Evolutionary conservation across 1,140 invertebrate genomes (phyloP), one percentile per base, ranked within the genome.

Genomic region (Drosophila albomicans): DNA sequence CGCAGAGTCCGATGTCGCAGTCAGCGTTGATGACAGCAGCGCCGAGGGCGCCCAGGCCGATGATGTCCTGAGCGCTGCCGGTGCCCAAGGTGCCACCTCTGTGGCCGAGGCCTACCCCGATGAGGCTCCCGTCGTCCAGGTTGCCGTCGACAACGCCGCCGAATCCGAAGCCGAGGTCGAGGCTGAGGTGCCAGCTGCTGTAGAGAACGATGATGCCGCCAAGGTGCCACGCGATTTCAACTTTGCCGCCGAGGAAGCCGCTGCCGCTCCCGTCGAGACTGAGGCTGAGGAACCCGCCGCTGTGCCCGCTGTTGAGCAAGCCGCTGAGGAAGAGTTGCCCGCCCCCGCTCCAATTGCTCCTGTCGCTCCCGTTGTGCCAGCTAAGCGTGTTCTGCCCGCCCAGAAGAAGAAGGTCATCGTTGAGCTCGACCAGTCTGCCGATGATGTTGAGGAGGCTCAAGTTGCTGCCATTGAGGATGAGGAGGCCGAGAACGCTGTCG

Each of bases 381-480:
- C 64, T 52, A 92, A 75, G 46, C 81, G 77, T 81, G 92, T 91
- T 67, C 79, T 91, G 64, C 91, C 91, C 61, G 81, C 89, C 74
- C 20, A 25, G 20, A 87, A 88, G 59, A 93, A 93, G 81, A 92
- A 92, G 79, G 88, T 91, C 41, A 81, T 79, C 59, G 87, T 92
- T 41, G 88, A 92, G 78, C 75, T 92, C 30, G 92, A 92, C 20
- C 87, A 89, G 67, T 86, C 91, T 11, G 78, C 84, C 58, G 88
- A 86, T 13, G 91, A 93, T 43, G 93, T 93, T 3, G 93, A 93
- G 16, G 92, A 91, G 3, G 91, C 93, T 3, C 84, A 91, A 5
- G 91, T 89, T 5, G 77, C 75, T 16, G 70, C 74, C 13, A 48
- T 89, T 41, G 86, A 89, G 46, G 91, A 88, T 28, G 91, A 91